A percentile compares a stretch with the other conserved stretches of the same genome.
phyloP scores from a whole-genome alignment of 2,113 vertebrate species.

The Podilymbus podiceps region DNA sequence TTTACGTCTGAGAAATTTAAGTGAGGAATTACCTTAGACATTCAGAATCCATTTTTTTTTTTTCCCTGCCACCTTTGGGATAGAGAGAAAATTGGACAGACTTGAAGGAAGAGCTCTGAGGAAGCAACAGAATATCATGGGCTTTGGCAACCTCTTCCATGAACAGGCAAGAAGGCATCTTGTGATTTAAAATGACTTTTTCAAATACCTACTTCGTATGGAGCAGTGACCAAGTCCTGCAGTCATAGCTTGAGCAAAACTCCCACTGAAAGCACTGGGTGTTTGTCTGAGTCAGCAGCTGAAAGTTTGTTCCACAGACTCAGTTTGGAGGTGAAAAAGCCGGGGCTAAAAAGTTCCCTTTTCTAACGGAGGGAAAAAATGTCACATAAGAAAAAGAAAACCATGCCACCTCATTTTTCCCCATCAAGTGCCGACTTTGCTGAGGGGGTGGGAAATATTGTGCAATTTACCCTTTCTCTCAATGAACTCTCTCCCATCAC shows the following conservation, averaged over 20 bases:
- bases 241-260: not conserved
- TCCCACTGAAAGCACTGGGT: not conserved
- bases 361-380: not conserved
- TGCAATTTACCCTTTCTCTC: not conserved
- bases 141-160: not conserved
- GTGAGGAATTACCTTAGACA: not conserved
- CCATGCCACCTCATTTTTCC: not conserved
- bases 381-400: not conserved
- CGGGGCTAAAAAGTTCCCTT: not conserved
- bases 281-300: slow-evolving; percentile 4
- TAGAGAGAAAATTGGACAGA: not conserved
- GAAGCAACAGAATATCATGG: not conserved
- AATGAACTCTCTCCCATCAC: not conserved
- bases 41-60: not conserved
- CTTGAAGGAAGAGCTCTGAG: not conserved
- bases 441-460: slow-evolving; percentile 1
- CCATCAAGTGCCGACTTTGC: not conserved
- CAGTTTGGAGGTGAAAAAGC: not conserved
- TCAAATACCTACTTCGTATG: not conserved
- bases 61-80: not conserved
- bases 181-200: not conserved
- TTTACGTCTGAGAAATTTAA: not conserved
- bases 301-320: slow-evolving; percentile 13
- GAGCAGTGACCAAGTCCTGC: not conserved
- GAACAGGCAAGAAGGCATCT: not conserved